Conservation (phyloP, 2,113 vertebrate species). For the Takifugu bimaculatus region DNA sequence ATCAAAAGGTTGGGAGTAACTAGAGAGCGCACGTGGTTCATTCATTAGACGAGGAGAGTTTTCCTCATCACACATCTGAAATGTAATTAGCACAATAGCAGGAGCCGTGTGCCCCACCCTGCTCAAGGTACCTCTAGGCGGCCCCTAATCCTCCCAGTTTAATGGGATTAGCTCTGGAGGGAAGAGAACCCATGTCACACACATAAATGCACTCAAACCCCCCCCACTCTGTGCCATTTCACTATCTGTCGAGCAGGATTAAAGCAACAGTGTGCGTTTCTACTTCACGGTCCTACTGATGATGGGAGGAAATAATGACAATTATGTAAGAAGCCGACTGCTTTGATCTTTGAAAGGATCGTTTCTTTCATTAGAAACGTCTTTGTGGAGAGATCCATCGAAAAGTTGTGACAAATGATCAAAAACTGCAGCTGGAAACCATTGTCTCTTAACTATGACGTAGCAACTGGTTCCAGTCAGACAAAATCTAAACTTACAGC, state of each 20-base stretch:
- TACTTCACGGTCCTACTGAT: conserved; percentile 25
- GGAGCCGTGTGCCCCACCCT: conserved; percentile 58
- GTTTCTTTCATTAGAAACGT: background rate
- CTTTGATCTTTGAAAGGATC: background rate
- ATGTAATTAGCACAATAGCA: conserved; percentile 71
- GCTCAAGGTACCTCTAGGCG: conserved; percentile 65
- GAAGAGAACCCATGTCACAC: conserved; percentile 60
- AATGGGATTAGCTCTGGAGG: conserved; percentile 72
- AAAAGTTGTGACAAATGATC: no score
- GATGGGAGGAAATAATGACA: conserved; percentile 27
- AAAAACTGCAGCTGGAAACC: no score
- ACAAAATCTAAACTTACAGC: no score
- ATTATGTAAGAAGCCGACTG: conserved; percentile 12
- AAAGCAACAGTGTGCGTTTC: conserved; percentile 42
- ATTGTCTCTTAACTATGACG: no score
- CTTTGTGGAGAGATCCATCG: background rate
- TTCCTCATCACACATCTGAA: conserved; percentile 60
- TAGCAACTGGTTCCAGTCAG: no score
- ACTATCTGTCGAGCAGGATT: conserved; percentile 55
- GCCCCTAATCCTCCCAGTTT: conserved; percentile 69
- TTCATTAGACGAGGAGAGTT: background rate
- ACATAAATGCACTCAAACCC: background rate
- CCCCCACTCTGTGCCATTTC: conserved; percentile 3
- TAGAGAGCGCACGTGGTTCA: no score
- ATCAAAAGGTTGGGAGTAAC: no score